Conservation (phyloP, 2,113 vertebrate species). For the Upupa epops region DNA sequence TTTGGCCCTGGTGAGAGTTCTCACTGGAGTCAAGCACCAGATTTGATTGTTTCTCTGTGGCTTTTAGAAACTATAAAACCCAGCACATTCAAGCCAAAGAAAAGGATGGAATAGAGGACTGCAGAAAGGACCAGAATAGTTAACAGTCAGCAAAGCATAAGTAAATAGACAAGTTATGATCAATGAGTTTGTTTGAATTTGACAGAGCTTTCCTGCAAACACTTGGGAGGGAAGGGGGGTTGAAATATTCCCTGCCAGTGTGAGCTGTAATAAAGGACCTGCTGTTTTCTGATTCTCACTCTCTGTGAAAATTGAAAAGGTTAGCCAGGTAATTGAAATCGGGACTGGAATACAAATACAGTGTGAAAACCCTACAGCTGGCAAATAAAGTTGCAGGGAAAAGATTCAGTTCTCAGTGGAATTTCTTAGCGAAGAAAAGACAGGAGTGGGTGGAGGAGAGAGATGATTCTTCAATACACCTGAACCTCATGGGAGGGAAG, state of each 20-base stretch:
- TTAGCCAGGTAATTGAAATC: conserved; percentile 71
- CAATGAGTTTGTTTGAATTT: conserved; percentile 55
- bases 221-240: not conserved
- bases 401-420: not conserved
- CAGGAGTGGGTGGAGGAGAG: not conserved
- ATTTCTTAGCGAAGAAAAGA: not conserved
- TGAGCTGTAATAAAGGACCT: conserved; percentile 56
- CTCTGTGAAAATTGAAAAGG: conserved; percentile 68
- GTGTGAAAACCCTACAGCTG: conserved; percentile 1
- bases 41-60: not conserved
- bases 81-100: not conserved
- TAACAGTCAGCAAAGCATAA: conserved; percentile 25
- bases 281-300: conserved; percentile 55
- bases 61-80: not conserved
- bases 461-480: not conserved
- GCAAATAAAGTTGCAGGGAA: conserved; percentile 33
- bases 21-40: not conserved
- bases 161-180: conserved; percentile 56
- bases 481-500: not conserved
- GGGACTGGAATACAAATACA: conserved; percentile 59
- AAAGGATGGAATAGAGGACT: not conserved
- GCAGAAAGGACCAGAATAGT: conserved; percentile 15
- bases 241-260: not conserved
- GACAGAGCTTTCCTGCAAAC: conserved; percentile 49
- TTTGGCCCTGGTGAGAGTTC: not conserved